Base-by-base conservation (phyloP, 1,140 invertebrate genomes). In the Drosophila albomicans region DNA sequence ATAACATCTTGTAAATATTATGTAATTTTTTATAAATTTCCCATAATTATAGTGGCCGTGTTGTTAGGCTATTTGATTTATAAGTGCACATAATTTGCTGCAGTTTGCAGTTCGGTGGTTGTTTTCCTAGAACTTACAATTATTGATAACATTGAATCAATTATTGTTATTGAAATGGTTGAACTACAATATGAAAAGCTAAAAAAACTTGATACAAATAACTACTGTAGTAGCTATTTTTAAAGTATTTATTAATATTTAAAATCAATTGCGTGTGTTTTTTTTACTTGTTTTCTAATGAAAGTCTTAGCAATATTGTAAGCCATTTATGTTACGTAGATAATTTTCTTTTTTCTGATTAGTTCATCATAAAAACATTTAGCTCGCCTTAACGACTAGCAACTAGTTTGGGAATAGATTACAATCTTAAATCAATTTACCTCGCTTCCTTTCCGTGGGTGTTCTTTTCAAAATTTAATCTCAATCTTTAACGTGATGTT, bases 1-100 rank as follows among this genome's bases (percentile, higher is more conserved):
- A 88, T 88, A 88, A 88, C 84, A 87, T 87, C 84, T 88, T 88
- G 84, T 88, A 88, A 88, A 88, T 88, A 88, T 88, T 88, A 74
- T 88, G 84, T 88, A 88, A 88, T 88, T 88, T 87, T 88, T 82
- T 78, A 79, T 79, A 82, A 82, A 82, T 80, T 88, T 82, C 67
- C 71, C 70, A 78, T 88, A 88, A 88, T 88, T 88, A 88, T 76
- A 88, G 84, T 49, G 77, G 51, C 16, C 77, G 69, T 65, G 78
- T 88, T 82, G 82, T 88, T 88, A 68, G 84, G 15, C 45, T 67
- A 82, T 80, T 88, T 88, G 84, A 88, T 88, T 88, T 88, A 88
- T 88, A 88, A 81, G 80, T 75, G 62, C 54, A 45, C 74, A 82
- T 82, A 72, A 75, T 87, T 87, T 46, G 51, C 49, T 73, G 62